Evolutionary conservation across 1,140 invertebrate genomes (phyloP).

Genomic region (Nylanderia fulva): DNA sequence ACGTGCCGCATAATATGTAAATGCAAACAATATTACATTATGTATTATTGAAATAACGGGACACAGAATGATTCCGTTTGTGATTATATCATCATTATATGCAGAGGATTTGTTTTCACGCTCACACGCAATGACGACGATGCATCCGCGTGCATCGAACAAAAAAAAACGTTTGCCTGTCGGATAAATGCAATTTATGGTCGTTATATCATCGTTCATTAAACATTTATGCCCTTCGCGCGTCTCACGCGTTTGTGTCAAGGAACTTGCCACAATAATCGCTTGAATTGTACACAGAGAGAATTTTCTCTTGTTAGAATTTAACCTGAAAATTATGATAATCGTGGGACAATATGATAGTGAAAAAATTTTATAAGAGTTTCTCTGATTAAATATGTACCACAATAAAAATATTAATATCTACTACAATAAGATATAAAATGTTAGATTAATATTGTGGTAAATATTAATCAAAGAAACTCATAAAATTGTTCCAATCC

Average conservation of each 20-base stretch:
- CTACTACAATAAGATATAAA: no score
- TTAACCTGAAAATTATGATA: no score
- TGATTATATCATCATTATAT: slow-evolving; percentile 60
- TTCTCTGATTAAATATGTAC: no score
- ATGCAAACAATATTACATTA: not conserved
- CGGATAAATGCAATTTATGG: slow-evolving; percentile 57
- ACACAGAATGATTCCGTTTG: slow-evolving; percentile 23
- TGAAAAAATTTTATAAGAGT: no score
- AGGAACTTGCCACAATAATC: slow-evolving; percentile 65
- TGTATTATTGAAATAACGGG: slow-evolving; percentile 37
- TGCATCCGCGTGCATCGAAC: slow-evolving; percentile 22
- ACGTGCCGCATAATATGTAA: not conserved
- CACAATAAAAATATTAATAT: no score
- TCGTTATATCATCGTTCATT: slow-evolving; percentile 71
- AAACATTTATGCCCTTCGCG: slow-evolving; percentile 63
- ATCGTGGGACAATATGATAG: no score
- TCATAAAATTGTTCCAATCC: no score
- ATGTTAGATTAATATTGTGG: no score
- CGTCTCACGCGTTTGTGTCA: slow-evolving; percentile 60
- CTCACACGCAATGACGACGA: slow-evolving; percentile 1
- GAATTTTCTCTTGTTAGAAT: no score
- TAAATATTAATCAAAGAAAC: no score
- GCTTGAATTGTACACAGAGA: slow-evolving; percentile 18
- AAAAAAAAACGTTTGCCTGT: slow-evolving; percentile 29
- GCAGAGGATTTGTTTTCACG: slow-evolving; percentile 28